Conservation (phyloP, 2,113 vertebrate genomes). For the Synchiropus splendidus region DNA sequence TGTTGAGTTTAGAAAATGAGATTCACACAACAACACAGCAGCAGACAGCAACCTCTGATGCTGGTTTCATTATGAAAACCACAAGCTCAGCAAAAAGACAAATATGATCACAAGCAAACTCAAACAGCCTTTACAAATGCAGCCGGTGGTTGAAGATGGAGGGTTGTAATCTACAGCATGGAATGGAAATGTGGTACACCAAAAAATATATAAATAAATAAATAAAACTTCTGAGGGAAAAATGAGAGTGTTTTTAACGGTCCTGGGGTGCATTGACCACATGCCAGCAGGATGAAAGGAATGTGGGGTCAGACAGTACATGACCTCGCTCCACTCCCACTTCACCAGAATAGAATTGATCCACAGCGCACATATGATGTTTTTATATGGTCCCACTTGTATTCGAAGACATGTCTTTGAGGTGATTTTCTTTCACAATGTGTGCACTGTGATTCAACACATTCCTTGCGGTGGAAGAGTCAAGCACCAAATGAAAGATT, state of each 20-base stretch:
- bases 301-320: constrained; percentile 31
- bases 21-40: constrained; percentile 4
- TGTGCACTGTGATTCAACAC: background rate
- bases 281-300: constrained; percentile 16
- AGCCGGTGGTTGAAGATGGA: too few species aligned
- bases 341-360: constrained; percentile 28
- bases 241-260: constrained; percentile 3
- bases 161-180: too few species aligned
- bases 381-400: constrained; percentile 15
- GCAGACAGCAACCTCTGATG: constrained; percentile 8
- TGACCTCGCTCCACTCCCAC: constrained; percentile 8
- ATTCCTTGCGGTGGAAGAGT: background rate
- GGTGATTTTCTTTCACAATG: constrained; percentile 1
- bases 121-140: too few species aligned
- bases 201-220: constrained; percentile 3
- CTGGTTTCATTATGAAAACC: constrained; percentile 13
- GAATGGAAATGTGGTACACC: too few species aligned
- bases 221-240: constrained; percentile 1
- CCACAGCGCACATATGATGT: constrained; percentile 6
- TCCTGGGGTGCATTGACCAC: constrained; percentile 3
- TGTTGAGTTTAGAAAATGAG: constrained; percentile 21
- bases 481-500: background rate
- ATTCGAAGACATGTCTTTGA: background rate
- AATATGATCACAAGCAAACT: constrained; percentile 18
- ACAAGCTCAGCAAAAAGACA: constrained; percentile 4